Evolutionary conservation across 37 sponge, comb jelly and placozoan genomes (phyloP).

Genomic region (Spongia lamella): DNA sequence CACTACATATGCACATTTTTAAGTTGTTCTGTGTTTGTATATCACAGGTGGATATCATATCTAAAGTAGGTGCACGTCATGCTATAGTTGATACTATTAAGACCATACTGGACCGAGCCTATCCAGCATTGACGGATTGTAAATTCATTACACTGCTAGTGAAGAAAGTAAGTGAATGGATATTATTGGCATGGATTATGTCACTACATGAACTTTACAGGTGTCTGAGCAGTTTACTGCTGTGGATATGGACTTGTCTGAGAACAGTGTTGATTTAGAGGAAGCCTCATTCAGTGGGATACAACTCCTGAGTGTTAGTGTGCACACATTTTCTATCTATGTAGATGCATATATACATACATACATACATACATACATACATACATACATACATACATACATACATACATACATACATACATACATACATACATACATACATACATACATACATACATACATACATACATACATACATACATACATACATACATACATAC

Average conservation of each 20-base stretch:
- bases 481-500: no score
- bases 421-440: no score
- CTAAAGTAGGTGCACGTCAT: conserved; percentile 31
- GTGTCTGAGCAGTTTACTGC: neutral
- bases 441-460: no score
- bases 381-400: no score
- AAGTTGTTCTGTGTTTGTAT: no score
- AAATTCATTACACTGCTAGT: conserved; percentile 34
- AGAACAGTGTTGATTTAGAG: neutral
- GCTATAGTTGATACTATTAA: conserved; percentile 56
- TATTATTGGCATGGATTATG: no score
- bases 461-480: no score
- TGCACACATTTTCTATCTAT: no score
- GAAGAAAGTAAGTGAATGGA: neutral
- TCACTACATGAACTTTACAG: neutral
- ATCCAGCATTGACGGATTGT: conserved; percentile 56
- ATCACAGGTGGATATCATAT: conserved; percentile 43
- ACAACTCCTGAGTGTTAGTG: neutral
- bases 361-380: no score
- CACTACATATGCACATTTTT: no score
- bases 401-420: no score
- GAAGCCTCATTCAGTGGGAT: neutral
- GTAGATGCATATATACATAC: no score
- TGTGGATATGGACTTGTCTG: neutral
- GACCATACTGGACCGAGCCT: conserved; percentile 58